These are phyloP conservation scores for Hypolimnas misippus DNA, from an alignment of 2,888 invertebrate genomes.

Conservation along the genomic window DNA sequence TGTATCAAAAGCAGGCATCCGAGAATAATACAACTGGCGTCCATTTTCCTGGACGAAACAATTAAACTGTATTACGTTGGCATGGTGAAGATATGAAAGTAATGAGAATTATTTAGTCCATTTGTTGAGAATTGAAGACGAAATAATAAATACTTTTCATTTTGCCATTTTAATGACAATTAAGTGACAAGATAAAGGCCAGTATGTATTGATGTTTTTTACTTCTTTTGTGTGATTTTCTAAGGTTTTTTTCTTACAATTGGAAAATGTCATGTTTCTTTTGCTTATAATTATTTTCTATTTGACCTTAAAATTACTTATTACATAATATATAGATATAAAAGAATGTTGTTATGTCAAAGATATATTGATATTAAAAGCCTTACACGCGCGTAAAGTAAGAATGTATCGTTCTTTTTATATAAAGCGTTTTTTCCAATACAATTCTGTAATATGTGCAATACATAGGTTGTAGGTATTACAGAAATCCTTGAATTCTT, in stretches of 20 bases:
- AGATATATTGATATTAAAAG: no score
- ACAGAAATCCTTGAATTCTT: no score
- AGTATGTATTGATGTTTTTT: conserved; percentile 53
- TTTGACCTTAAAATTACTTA: background rate
- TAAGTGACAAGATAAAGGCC: conserved; percentile 45
- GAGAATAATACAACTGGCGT: conserved; percentile 56
- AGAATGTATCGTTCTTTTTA: no score
- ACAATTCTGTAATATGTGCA: no score
- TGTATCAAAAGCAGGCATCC: conserved; percentile 61
- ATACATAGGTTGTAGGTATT: no score
- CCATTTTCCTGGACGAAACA: conserved; percentile 56
- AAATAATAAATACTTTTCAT: conserved; percentile 26
- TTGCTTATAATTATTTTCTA: background rate
- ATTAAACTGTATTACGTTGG: conserved; percentile 42
- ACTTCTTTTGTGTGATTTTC: conserved; percentile 45
- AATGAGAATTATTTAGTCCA: conserved; percentile 20
- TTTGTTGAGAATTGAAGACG: background rate
- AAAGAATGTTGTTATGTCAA: no score
- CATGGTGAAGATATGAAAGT: conserved; percentile 47
- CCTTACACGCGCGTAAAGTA: no score
- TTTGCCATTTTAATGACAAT: conserved; percentile 47
- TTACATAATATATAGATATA: no score
- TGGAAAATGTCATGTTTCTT: conserved; percentile 15
- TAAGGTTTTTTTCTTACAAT: conserved; percentile 28
- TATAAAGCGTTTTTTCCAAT: no score